These are phyloP conservation scores for Nothoprocta perdicaria DNA, from an alignment of 2,113 vertebrate species.

Conservation along the genomic window DNA sequence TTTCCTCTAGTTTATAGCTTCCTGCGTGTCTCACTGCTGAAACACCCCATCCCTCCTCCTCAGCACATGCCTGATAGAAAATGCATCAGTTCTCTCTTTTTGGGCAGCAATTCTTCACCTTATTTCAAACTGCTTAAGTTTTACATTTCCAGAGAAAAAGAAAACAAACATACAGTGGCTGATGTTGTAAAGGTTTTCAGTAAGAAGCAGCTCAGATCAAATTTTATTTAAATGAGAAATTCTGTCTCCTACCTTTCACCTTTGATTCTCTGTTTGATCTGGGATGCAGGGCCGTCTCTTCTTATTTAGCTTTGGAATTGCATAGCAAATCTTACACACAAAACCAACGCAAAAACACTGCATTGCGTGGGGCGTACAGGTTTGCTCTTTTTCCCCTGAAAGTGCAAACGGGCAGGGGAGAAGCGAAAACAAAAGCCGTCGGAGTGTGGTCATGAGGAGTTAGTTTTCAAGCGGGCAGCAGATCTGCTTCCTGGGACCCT, in stretches of 20 bases:
- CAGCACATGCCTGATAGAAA: neutral
- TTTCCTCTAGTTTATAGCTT: constrained; percentile 63
- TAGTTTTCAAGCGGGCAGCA: constrained; percentile 37
- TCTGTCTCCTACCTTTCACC: constrained; percentile 70
- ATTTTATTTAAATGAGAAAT: constrained; percentile 47
- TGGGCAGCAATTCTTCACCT: constrained; percentile 27
- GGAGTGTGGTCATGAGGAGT: constrained; percentile 12
- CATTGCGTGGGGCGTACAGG: constrained; percentile 12
- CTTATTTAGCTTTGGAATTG: constrained; percentile 66
- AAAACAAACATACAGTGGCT: constrained; percentile 9
- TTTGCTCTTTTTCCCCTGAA: constrained; percentile 29
- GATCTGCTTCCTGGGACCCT: neutral
- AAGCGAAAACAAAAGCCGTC: neutral
- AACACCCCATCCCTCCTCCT: constrained; percentile 41
- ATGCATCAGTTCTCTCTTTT: constrained; percentile 19
- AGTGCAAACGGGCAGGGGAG: neutral
- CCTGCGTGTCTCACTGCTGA: constrained; percentile 14
- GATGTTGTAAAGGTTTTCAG: constrained; percentile 6
- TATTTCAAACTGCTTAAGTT: constrained; percentile 19
- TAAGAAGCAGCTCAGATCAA: constrained; percentile 26
- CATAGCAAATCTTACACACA: constrained; percentile 65
- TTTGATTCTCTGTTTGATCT: constrained; percentile 54
- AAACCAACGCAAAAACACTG: constrained; percentile 54
- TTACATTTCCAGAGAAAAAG: constrained; percentile 38
- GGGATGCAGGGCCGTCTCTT: constrained; percentile 33